Percentiles rank a stretch among this genome's conserved stretches.
Evolutionary conservation across 2,888 invertebrate genomes (phyloP).

Genomic region (Macrosoma leucophasiata): DNA sequence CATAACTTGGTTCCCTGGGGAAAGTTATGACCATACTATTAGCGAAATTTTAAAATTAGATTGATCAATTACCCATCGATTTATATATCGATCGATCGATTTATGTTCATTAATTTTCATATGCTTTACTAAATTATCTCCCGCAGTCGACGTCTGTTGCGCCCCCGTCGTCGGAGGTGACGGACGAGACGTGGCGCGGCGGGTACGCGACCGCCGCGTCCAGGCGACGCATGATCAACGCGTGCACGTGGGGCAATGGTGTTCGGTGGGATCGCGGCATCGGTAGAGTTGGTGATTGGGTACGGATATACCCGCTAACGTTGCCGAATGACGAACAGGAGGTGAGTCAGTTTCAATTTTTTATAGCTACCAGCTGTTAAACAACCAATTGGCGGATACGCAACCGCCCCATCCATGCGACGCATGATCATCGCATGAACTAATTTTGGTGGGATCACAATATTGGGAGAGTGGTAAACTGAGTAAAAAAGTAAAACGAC

Average conservation of each 20-base stretch:
- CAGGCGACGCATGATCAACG: conserved; percentile 48
- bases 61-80: too few species aligned
- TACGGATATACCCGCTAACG: conserved; percentile 81
- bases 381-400: conserved; percentile 44
- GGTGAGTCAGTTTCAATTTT: too few species aligned
- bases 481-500: too few species aligned
- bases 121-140: conserved; percentile 9
- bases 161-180: conserved; percentile 40
- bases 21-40: too few species aligned
- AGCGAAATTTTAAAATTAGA: too few species aligned
- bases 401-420: conserved; percentile 57
- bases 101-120: conserved; percentile 1
- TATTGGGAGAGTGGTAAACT: too few species aligned
- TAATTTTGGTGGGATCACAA: too few species aligned
- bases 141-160: conserved; percentile 43
- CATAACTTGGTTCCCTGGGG: too few species aligned
- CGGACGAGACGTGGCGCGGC: conserved; percentile 64
- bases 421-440: conserved; percentile 54
- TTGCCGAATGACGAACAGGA: conserved; percentile 54
- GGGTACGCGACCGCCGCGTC: conserved; percentile 63
- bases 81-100: too few species aligned
- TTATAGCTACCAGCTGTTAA: background rate
- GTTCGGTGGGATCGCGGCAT: conserved; percentile 80
- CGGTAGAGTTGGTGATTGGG: conserved; percentile 83
- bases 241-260: conserved; percentile 81